Evolutionary conservation across 2,113 vertebrate species (phyloP), one percentile per base, ranked within the genome.

Genomic region (Morone saxatilis): DNA sequence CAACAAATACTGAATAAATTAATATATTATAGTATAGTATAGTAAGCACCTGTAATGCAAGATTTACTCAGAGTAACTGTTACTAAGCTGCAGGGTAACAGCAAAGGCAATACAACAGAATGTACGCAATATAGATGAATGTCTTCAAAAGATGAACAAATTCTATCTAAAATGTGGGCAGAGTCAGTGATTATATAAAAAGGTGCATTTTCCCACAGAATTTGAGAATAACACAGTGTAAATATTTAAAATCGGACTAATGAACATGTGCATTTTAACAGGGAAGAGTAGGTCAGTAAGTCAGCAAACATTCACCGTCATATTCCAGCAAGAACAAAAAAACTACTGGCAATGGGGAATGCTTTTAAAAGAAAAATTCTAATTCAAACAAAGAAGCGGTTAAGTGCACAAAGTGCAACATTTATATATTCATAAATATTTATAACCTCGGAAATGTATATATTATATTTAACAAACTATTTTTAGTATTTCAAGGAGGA

Each of bases 331-430:
- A 41, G 16, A 62, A 51, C 2, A 50, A 41, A 22, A 62, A 51
- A 75, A 6, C 48, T 63, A 16, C 54, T 65, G 53, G 47, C 12
- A 56, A 8, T 11, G 5, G 0, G 17, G 43, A 45, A 48, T 45
- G 53, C 13, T 36, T 71, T 56, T 56, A 71, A 45, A 59, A 68
- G 16, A 43, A 47, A 47, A 47, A 69, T 63, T 17, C 22, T 22
- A 16, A 38, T 60, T 60, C 36, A 63, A 41, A 65, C 47, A 65
- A 53, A 66, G 22, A 12, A 4, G 36, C 20, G 22, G 31, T 25
- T 63, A 53, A 53, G 48, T 66, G 61, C 50, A 76, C 9, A 54
- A 56, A 76, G 51, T 25, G 31, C 36, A 25, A 53, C 47, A 41
- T 50, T 63, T 11, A 14, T 31, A 31, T 0, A 22, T 17, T 63